These are phyloP conservation scores for Sebastes steindachneri DNA, from an alignment of 2,797 vertebrate species.

Conservation along the genomic window DNA sequence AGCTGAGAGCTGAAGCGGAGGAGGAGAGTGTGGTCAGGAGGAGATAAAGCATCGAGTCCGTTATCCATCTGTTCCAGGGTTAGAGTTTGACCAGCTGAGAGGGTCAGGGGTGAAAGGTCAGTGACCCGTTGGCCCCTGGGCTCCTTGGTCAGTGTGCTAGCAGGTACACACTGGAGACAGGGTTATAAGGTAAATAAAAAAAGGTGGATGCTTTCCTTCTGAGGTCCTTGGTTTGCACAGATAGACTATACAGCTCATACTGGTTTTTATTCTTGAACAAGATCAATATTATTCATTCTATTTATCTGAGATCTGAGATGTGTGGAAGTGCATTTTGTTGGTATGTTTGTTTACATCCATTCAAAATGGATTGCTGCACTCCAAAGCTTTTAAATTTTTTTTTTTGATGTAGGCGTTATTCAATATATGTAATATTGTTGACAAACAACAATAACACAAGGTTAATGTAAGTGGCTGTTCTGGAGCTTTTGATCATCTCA, in stretches of 20 bases:
- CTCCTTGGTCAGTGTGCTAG: slow-evolving; percentile 55
- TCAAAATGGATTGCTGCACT: not conserved
- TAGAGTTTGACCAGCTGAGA: slow-evolving; percentile 78
- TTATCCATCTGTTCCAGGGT: slow-evolving; percentile 82
- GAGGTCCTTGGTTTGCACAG: not conserved
- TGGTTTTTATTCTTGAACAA: not conserved
- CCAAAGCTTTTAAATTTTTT: not conserved
- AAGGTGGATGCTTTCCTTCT: slow-evolving; percentile 7
- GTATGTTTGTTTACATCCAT: not conserved
- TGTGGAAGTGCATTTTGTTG: not conserved
- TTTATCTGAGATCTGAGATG: not conserved
- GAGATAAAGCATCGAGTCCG: slow-evolving; percentile 73
- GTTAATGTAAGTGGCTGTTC: not conserved
- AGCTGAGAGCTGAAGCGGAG: not conserved
- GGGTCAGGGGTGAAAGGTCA: slow-evolving; percentile 73
- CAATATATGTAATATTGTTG: not conserved
- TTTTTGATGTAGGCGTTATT: not conserved
- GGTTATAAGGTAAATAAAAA: slow-evolving; percentile 52
- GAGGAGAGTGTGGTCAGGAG: slow-evolving; percentile 64
- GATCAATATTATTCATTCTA: not conserved
- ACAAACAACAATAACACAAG: not conserved
- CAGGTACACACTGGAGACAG: slow-evolving; percentile 50
- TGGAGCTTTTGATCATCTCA: not conserved
- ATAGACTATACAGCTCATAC: not conserved
- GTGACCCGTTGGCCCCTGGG: slow-evolving; percentile 51